A percentile compares a stretch with the other conserved stretches of the same genome.
Evolutionary conservation across 2,113 vertebrate genomes (phyloP).

Genomic region (Ceuthmochares aereus): DNA sequence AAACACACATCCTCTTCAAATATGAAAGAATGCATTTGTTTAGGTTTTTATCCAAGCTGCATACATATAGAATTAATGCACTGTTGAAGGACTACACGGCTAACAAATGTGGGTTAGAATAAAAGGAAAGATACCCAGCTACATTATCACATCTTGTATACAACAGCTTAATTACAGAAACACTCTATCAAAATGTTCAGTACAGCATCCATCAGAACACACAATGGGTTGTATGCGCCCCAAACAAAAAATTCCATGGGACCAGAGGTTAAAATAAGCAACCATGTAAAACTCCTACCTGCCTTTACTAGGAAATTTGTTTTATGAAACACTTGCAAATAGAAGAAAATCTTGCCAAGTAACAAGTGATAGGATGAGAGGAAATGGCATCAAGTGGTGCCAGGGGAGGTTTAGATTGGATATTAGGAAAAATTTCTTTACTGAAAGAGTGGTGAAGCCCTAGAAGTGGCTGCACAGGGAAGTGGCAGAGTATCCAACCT

Average conservation of each 20-base stretch:
- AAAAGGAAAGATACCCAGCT: background rate
- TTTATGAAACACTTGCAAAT: background rate
- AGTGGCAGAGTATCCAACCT: too few relatives aligned
- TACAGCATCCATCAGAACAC: background rate
- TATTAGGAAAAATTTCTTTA: too few relatives aligned
- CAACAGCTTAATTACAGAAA: background rate
- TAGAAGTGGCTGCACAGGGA: too few relatives aligned
- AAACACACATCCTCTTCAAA: background rate
- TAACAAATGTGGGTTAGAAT: background rate
- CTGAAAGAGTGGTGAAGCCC: too few relatives aligned
- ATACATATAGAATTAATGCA: background rate
- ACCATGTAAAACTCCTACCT: background rate
- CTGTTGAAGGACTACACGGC: background rate
- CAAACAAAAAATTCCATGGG: background rate
- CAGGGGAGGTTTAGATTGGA: too few relatives aligned
- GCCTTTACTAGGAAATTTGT: background rate
- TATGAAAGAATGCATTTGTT: background rate
- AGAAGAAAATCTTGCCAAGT: background rate
- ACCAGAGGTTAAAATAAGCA: background rate
- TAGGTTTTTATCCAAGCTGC: background rate
- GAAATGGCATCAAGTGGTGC: too few relatives aligned
- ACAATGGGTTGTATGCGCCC: background rate
- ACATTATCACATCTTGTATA: background rate
- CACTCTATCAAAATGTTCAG: background rate
- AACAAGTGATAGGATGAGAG: too few relatives aligned